Percentiles rank a stretch among this genome's conserved stretches.
These are phyloP conservation scores for Eumerus sabulonum DNA, from an alignment of 2,888 invertebrate genomes.

Conservation along the genomic window DNA sequence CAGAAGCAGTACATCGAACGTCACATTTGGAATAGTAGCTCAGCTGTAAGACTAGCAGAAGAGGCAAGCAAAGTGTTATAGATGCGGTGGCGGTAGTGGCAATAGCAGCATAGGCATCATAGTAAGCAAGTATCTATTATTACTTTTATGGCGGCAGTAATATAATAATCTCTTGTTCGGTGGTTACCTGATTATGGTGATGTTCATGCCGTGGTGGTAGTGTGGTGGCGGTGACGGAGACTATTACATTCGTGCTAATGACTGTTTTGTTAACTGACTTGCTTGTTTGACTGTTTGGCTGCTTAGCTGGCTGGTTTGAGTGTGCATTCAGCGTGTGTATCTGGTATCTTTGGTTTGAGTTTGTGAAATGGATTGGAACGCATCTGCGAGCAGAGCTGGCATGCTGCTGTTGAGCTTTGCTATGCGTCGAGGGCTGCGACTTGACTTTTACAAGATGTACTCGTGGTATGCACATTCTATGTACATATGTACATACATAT, in stretches of 20 bases:
- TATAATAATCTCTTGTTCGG: slow-evolving; percentile 65
- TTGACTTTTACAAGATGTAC: slow-evolving; percentile 8
- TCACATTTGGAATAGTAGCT: too few relatives aligned
- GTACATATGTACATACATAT: too few relatives aligned
- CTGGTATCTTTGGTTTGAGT: slow-evolving; percentile 58
- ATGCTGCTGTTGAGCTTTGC: too few relatives aligned
- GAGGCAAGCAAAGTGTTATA: too few relatives aligned
- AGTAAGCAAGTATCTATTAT: slow-evolving; percentile 40
- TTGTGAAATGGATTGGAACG: slow-evolving; percentile 68
- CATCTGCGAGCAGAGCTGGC: slow-evolving; percentile 10
- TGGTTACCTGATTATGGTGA: slow-evolving; percentile 59
- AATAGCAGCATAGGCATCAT: slow-evolving; percentile 4
- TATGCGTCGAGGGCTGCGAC: too few relatives aligned
- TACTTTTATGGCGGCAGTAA: slow-evolving; percentile 56
- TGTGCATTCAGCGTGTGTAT: slow-evolving; percentile 50
- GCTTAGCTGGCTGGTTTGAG: slow-evolving; percentile 29
- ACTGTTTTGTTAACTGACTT: slow-evolving; percentile 53
- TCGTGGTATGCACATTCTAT: slow-evolving; percentile 33
- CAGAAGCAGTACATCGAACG: too few relatives aligned
- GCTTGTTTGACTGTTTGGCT: slow-evolving; percentile 3
- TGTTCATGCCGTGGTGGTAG: slow-evolving; percentile 33
- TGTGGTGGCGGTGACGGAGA: slow-evolving; percentile 24
- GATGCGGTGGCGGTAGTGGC: too few relatives aligned
- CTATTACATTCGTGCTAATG: slow-evolving; percentile 63
- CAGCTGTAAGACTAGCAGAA: too few relatives aligned